Conservation (phyloP, 2,113 vertebrate species). For the Rhinichthys klamathensis region DNA sequence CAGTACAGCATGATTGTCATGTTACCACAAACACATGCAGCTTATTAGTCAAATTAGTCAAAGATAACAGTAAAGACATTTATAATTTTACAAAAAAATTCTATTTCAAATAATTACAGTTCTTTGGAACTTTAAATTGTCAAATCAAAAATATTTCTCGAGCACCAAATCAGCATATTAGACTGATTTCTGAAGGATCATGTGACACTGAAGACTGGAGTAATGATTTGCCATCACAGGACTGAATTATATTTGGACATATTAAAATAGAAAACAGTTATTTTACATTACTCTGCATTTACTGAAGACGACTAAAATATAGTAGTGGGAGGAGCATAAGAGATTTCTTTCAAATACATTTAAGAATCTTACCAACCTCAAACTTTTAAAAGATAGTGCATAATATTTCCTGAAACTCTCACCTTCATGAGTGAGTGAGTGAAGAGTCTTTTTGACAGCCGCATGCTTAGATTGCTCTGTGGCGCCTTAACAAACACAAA, state of each 20-base stretch:
- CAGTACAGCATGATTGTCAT: background rate
- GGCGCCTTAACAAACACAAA: slow-evolving; percentile 79
- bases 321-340: background rate
- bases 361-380: background rate
- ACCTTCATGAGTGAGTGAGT: slow-evolving; percentile 54
- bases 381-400: background rate
- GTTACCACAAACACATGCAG: background rate
- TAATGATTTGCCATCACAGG: background rate
- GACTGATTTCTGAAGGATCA: background rate
- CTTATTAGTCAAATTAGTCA: background rate
- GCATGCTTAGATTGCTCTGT: slow-evolving; percentile 53
- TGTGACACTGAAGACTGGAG: background rate
- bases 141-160: background rate
- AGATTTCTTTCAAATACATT: background rate
- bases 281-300: background rate
- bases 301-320: no score
- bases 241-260: background rate
- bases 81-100: background rate
- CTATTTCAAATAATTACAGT: background rate
- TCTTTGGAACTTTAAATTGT: background rate
- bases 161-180: background rate
- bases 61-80: background rate
- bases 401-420: slow-evolving; percentile 38
- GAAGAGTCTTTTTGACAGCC: slow-evolving; percentile 60
- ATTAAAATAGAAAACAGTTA: background rate